Evolutionary conservation across 2,888 invertebrate genomes (phyloP).

Genomic region (Chorisops tibialis): DNA sequence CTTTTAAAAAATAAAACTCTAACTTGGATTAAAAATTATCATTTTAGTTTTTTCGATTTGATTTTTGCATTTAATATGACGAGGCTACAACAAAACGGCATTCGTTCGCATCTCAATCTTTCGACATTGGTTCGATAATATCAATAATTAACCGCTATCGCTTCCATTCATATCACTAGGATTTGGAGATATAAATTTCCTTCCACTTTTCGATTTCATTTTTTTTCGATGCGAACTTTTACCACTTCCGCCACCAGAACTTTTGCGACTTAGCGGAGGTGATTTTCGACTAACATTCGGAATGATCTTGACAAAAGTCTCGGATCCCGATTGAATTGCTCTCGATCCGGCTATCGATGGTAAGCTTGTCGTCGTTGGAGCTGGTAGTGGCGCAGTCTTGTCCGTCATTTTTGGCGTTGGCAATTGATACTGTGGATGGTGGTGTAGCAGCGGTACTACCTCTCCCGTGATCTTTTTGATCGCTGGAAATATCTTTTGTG

Average conservation of each 20-base stretch:
- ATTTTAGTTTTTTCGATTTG: too few species aligned
- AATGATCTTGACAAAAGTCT: conserved; percentile 23
- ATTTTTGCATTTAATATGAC: too few species aligned
- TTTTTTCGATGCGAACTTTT: conserved; percentile 14
- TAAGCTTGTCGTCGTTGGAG: background rate
- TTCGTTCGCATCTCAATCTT: too few species aligned
- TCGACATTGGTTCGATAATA: too few species aligned
- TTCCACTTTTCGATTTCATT: conserved; percentile 14
- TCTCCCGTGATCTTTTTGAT: conserved; percentile 26
- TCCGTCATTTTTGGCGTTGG: background rate
- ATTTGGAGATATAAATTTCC: conserved; percentile 6
- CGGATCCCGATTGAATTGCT: conserved; percentile 18
- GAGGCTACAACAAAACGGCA: too few species aligned
- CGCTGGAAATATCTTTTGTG: background rate
- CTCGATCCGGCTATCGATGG: background rate
- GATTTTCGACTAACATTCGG: conserved; percentile 26
- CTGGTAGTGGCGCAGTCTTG: background rate
- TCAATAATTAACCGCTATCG: conserved; percentile 27
- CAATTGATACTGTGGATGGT: conserved; percentile 21
- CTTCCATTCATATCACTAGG: conserved; percentile 27
- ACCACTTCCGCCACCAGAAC: background rate
- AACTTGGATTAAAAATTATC: too few species aligned
- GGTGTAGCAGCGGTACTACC: conserved; percentile 25
- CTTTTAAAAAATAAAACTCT: too few species aligned
- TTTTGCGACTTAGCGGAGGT: background rate